phyloP scores from a whole-genome alignment of 2,113 vertebrate species.

The Aramus guarauna region DNA sequence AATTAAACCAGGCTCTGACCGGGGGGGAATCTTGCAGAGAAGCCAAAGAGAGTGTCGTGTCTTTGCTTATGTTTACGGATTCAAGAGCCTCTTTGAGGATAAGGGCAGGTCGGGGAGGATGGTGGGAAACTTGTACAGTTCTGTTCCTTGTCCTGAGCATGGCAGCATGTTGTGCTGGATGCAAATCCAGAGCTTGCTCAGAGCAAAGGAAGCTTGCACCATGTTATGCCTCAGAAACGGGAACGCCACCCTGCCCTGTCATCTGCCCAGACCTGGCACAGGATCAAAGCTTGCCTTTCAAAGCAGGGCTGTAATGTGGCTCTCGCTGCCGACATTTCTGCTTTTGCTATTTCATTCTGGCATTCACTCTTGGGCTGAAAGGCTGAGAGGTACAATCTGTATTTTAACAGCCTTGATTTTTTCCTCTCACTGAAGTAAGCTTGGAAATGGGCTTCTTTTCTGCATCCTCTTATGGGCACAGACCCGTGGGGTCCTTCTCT shows the following conservation, averaged over 20 bases:
- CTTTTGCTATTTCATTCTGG: not conserved
- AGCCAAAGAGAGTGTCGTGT: not conserved
- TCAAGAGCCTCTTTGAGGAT: not conserved
- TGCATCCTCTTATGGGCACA: not conserved
- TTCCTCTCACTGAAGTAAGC: not conserved
- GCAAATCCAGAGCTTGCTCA: not conserved
- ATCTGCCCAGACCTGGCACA: not conserved
- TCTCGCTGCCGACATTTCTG: not conserved
- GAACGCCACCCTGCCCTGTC: not conserved
- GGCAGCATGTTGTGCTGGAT: not conserved
- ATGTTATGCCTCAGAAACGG: not conserved
- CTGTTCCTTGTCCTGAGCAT: not conserved
- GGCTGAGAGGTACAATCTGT: not conserved
- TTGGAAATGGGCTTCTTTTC: not conserved
- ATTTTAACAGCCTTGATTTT: not conserved
- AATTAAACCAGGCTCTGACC: not conserved
- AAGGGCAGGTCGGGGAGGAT: not conserved
- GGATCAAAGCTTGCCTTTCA: not conserved
- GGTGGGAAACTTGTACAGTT: not conserved
- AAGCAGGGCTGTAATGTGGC: not conserved
- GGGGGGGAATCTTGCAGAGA: not conserved
- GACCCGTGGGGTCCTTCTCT: not conserved
- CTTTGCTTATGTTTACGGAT: not conserved
- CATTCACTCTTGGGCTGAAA: not conserved
- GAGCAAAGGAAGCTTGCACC: not conserved